Evolutionary conservation across 2,888 invertebrate genomes (phyloP).

Genomic region (Cremastobaeus sp.): DNA sequence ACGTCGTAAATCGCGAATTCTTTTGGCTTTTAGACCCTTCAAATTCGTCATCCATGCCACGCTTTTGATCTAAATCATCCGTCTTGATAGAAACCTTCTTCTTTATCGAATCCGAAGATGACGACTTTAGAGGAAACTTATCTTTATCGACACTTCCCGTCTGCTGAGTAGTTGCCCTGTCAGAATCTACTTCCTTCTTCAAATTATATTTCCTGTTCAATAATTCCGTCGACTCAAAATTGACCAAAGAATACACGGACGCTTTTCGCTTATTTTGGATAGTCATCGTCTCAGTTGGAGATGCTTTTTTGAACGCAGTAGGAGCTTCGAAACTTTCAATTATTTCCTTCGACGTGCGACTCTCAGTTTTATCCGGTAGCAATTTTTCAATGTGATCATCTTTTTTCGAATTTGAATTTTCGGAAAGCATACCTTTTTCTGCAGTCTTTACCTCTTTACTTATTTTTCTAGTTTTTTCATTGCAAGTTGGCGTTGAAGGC

Average conservation of each 20-base stretch:
- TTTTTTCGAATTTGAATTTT: conserved; percentile 56
- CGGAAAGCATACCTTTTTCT: conserved; percentile 65
- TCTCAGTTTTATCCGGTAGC: conserved; percentile 56
- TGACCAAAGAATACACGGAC: conserved; percentile 64
- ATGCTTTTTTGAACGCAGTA: conserved; percentile 54
- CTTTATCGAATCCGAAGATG: conserved; percentile 45
- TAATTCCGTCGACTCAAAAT: conserved; percentile 62
- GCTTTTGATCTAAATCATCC: conserved; percentile 29
- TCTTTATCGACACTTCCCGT: conserved; percentile 22
- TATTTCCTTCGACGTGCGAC: conserved; percentile 59
- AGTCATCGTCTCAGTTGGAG: conserved; percentile 55
- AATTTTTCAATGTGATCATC: conserved; percentile 57
- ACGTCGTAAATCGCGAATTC: conserved; percentile 75
- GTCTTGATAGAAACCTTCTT: conserved; percentile 58
- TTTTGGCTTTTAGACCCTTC: conserved; percentile 61
- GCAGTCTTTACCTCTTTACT: conserved; percentile 74
- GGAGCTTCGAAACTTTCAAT: conserved; percentile 62
- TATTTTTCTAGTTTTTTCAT: conserved; percentile 72
- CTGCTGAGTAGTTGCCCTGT: conserved; percentile 6
- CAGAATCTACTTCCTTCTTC: conserved; percentile 26
- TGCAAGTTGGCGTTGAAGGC: conserved; percentile 72
- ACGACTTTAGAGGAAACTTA: conserved; percentile 19
- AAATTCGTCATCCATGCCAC: conserved; percentile 1
- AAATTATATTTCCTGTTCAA: conserved; percentile 58
- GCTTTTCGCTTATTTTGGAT: conserved; percentile 64